Conservation (phyloP, 1,140 invertebrate species). For the Sycobia sp. region DNA sequence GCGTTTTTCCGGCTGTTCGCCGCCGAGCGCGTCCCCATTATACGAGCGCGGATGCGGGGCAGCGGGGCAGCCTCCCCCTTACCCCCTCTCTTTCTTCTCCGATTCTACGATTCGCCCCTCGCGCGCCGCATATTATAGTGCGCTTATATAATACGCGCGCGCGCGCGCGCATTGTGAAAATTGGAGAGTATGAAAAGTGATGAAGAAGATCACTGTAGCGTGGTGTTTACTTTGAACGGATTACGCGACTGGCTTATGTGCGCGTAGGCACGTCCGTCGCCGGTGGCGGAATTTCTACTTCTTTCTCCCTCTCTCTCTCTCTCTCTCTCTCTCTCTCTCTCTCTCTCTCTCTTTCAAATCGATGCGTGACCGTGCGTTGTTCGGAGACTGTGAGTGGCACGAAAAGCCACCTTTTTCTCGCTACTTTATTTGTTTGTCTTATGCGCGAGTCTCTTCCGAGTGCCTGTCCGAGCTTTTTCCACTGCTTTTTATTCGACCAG, state of each 20-base stretch:
- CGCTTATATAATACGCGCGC: neutral
- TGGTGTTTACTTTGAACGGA: conserved; percentile 34
- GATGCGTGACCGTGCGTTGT: conserved; percentile 26
- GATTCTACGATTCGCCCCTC: neutral
- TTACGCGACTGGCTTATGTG: conserved; percentile 15
- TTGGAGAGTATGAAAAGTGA: conserved; percentile 24
- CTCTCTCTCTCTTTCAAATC: conserved; percentile 16
- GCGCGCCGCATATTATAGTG: neutral
- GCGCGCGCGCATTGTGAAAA: conserved; percentile 4
- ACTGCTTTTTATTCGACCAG: neutral
- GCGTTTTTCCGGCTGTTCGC: conserved; percentile 6
- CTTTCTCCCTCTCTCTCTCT: neutral
- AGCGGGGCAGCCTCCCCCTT: neutral
- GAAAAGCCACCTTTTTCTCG: conserved; percentile 6
- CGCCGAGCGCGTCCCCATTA: no score
- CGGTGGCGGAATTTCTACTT: neutral
- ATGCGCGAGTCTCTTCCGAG: conserved; percentile 1
- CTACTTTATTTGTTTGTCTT: conserved; percentile 6
- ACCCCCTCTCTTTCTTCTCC: neutral
- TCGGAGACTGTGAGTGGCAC: conserved; percentile 13
- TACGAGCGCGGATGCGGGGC: no score
- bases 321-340: no score
- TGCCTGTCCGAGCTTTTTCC: no score
- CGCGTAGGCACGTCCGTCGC: neutral
- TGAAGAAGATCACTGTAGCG: conserved; percentile 23